Evolutionary conservation across 2,113 vertebrate genomes (phyloP), one percentile per base, ranked within the genome.

Genomic region (Hiodon alosoides): DNA sequence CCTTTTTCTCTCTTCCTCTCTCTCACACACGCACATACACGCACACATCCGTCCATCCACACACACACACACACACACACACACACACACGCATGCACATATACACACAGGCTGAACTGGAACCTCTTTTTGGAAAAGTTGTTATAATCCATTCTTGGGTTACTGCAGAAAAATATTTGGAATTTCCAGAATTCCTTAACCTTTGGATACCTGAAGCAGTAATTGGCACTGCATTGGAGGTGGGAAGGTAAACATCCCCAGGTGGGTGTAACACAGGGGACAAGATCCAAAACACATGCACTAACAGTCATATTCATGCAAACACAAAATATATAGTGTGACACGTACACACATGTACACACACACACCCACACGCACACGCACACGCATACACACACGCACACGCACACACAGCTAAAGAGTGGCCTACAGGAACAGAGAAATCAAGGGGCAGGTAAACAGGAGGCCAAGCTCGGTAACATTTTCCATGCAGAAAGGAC

Each of bases 261-360:
- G 31, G 31, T 31, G 31, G 31, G 31, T 31, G n/a, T n/a, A n/a
- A n/a, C n/a, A n/a, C n/a, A n/a, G n/a, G n/a, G n/a, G n/a, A n/a
- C n/a, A n/a, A n/a, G n/a, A 31, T 31, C 31, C 31, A 31, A 31
- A 31, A 31, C 31, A 31, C 31, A 31, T 31, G 31, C 31, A 31
- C 31, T 31, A 31, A 31, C 31, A 31, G 31, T 31, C 31, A 31
- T 31, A 66, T 66, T 66, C 64, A 17, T 66, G 31, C 13, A 66
- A 3, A 66, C 31, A 47, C 31, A 66, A 31, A 47, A 11, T 11
- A 66, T 11, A 66, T 66, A 47, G 9, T 8, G 3, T 60, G 46
- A 75, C 77, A 67, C 68, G 59, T 66, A 70, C 67, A 69, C 47
- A 2, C 68, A 75, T 9, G 47, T 50, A 72, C 65, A 61, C 52